Evolutionary conservation across 92 coral and sea anemone species (phyloP).

Genomic region (Montipora capitata): DNA sequence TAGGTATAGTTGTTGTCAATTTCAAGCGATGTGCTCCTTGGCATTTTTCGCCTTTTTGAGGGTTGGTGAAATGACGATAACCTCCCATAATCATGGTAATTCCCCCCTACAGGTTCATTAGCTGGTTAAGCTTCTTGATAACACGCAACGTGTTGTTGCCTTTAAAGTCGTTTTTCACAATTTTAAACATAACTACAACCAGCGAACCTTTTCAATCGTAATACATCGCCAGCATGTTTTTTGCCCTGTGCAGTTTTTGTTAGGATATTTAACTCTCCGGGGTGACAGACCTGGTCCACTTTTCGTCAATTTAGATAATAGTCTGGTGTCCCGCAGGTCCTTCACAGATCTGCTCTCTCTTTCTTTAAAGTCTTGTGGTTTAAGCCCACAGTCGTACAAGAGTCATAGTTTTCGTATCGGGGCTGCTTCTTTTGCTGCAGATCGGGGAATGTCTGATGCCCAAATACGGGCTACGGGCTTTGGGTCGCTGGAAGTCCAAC

Average conservation of each 20-base stretch:
- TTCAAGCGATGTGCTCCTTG: slow-evolving; percentile 29
- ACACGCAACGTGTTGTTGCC: not conserved
- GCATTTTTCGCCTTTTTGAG: slow-evolving; percentile 41
- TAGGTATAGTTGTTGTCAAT: not conserved
- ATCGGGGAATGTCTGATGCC: slow-evolving; percentile 48
- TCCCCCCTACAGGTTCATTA: slow-evolving; percentile 10
- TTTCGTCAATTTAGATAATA: slow-evolving; percentile 14
- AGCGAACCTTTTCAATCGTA: slow-evolving; percentile 18
- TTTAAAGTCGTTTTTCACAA: slow-evolving; percentile 14
- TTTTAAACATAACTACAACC: slow-evolving; percentile 57
- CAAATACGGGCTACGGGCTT: slow-evolving; percentile 32
- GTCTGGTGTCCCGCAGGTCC: not conserved
- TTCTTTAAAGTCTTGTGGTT: slow-evolving; percentile 18
- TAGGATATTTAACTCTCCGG: slow-evolving; percentile 3
- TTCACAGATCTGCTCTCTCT: slow-evolving; percentile 23
- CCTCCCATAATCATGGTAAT: not conserved
- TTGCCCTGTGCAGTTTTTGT: slow-evolving; percentile 46
- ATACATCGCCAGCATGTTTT: slow-evolving; percentile 15
- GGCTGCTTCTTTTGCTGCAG: slow-evolving; percentile 71
- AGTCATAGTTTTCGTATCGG: slow-evolving; percentile 76
- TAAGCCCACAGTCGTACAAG: slow-evolving; percentile 35
- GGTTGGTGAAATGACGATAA: slow-evolving; percentile 37
- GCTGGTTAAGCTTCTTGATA: not conserved
- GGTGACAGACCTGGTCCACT: slow-evolving; percentile 33
- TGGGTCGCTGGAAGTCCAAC: slow-evolving; percentile 20